Evolutionary conservation across 2,888 invertebrate genomes (phyloP).

Genomic region (Drosophila siamana): DNA sequence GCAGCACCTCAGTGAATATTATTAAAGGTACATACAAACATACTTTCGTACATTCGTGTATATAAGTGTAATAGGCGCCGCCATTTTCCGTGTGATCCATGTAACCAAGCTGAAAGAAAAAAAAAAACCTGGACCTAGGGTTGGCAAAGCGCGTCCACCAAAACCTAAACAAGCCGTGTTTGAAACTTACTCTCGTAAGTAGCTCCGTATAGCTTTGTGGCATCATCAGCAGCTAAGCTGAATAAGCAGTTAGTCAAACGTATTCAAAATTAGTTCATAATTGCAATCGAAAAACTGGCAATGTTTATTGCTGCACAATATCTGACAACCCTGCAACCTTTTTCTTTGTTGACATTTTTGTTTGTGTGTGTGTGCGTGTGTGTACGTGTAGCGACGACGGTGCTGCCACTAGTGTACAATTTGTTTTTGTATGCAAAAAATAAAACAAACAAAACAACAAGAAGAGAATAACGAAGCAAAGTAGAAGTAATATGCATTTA

Average conservation of each 20-base stretch:
- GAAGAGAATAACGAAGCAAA: background rate
- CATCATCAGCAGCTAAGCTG: background rate
- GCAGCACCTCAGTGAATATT: slow-evolving; percentile 68
- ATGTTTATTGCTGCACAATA: slow-evolving; percentile 31
- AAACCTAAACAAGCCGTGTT: slow-evolving; percentile 22
- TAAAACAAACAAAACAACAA: no score
- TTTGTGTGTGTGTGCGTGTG: slow-evolving; percentile 26
- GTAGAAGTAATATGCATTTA: background rate
- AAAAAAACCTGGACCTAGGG: slow-evolving; percentile 64
- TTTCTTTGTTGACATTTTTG: slow-evolving; percentile 68
- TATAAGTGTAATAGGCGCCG: slow-evolving; percentile 72
- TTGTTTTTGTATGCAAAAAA: slow-evolving; percentile 1
- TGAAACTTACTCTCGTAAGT: background rate
- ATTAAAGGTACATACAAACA: slow-evolving; percentile 69
- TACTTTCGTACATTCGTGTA: slow-evolving; percentile 46
- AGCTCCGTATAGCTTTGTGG: no score
- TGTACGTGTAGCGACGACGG: slow-evolving; percentile 33
- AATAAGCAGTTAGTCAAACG: slow-evolving; percentile 4
- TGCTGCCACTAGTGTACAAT: slow-evolving; percentile 27
- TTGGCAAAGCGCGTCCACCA: slow-evolving; percentile 53
- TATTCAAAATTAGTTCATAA: slow-evolving; percentile 4
- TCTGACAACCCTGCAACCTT: slow-evolving; percentile 58
- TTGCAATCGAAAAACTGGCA: background rate
- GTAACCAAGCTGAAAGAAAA: slow-evolving; percentile 62
- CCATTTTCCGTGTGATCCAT: slow-evolving; percentile 75